Percentiles rank a stretch among this genome's conserved stretches.
Conservation (phyloP, 2,888 invertebrate species). For the Julus scandinavius region DNA sequence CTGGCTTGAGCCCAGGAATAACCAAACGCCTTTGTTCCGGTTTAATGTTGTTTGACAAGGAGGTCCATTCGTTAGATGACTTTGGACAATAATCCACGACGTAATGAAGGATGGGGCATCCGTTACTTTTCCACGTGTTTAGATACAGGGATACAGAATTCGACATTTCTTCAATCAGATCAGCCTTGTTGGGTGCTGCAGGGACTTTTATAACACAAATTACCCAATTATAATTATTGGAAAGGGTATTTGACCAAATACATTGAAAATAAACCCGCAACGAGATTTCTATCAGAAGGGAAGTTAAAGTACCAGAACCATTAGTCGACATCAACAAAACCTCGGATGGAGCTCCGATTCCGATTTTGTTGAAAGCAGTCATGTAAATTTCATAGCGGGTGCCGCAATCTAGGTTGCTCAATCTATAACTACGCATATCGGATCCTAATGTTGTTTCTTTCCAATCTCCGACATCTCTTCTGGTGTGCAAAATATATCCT, state of each 20-base stretch:
- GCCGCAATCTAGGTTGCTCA: constrained; percentile 56
- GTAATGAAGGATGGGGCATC: constrained; percentile 57
- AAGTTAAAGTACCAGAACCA: too few species aligned
- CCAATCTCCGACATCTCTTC: constrained; percentile 11
- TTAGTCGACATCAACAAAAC: constrained; percentile 52
- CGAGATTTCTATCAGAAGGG: too few species aligned
- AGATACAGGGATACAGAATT: constrained; percentile 55
- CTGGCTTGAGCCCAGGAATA: constrained; percentile 64
- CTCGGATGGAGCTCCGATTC: constrained; percentile 54
- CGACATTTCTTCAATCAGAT: constrained; percentile 57
- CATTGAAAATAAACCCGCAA: too few species aligned
- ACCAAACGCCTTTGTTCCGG: constrained; percentile 59
- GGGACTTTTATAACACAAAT: constrained; percentile 55
- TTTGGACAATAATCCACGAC: constrained; percentile 56
- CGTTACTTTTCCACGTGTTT: constrained; percentile 57
- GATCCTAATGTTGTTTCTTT: constrained; percentile 43
- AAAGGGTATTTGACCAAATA: too few species aligned
- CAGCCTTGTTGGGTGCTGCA: constrained; percentile 49
- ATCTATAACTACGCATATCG: constrained; percentile 43
- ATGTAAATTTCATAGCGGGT: constrained; percentile 55
- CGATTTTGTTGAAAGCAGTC: constrained; percentile 56
- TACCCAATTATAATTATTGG: too few species aligned
- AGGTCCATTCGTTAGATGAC: constrained; percentile 54
- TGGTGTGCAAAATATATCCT: constrained; percentile 49
- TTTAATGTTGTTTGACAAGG: constrained; percentile 55